Conservation (phyloP, 2,113 vertebrate genomes). For the Barbus barbus region DNA sequence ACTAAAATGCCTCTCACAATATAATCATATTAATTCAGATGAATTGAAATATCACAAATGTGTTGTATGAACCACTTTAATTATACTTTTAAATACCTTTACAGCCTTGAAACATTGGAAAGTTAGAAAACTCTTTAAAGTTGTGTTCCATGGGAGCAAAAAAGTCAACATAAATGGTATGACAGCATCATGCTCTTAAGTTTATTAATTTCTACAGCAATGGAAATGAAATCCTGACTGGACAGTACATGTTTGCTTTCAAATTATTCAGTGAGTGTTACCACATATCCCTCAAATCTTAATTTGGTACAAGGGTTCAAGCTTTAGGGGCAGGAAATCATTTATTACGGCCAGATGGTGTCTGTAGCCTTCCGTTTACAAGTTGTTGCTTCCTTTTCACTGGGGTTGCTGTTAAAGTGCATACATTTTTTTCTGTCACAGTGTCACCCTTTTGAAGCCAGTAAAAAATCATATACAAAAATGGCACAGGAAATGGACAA, state of each 20-base stretch:
- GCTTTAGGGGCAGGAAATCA: constrained; percentile 11
- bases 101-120: neutral
- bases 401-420: neutral
- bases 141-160: neutral
- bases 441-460: neutral
- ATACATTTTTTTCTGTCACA: neutral
- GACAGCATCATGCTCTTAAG: neutral
- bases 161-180: neutral
- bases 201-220: neutral
- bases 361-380: constrained; percentile 23
- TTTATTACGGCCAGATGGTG: constrained; percentile 18
- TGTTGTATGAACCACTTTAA: no score
- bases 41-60: no score
- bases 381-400: constrained; percentile 25
- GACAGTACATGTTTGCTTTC: neutral
- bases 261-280: neutral
- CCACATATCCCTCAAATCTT: neutral
- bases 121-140: neutral
- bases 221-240: neutral
- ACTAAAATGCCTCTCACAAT: no score
- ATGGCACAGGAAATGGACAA: neutral
- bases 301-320: constrained; percentile 18
- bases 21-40: no score
- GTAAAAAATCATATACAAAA: neutral
- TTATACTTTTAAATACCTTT: neutral